Evolutionary conservation across 2,888 invertebrate species (phyloP).

Genomic region (Dicycla oo): DNA sequence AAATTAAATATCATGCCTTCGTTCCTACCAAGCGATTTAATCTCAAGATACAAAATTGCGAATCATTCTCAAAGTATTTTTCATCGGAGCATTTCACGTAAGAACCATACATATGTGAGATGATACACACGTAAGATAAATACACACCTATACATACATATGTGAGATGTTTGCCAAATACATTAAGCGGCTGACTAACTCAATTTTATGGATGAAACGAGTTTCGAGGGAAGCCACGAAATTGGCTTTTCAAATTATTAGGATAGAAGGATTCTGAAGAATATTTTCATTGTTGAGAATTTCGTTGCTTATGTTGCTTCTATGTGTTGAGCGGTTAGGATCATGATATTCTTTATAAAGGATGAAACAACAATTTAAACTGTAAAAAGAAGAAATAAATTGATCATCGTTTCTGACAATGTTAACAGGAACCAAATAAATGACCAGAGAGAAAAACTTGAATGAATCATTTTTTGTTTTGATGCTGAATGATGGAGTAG

Average conservation of each 20-base stretch:
- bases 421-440: no score
- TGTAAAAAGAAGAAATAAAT: not conserved
- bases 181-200: slow-evolving; percentile 82
- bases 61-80: slow-evolving; percentile 52
- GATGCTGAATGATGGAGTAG: not conserved
- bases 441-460: not conserved
- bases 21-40: slow-evolving; percentile 50
- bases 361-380: not conserved
- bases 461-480: not conserved
- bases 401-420: no score
- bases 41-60: slow-evolving; percentile 56
- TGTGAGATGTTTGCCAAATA: slow-evolving; percentile 80
- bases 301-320: slow-evolving; percentile 30
- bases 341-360: not conserved
- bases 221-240: slow-evolving; percentile 71
- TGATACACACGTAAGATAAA: no score
- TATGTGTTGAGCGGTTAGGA: not conserved
- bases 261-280: slow-evolving; percentile 66
- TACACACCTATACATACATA: slow-evolving; percentile 1
- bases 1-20: slow-evolving; percentile 49
- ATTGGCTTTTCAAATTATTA: slow-evolving; percentile 76
- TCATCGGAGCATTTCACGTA: slow-evolving; percentile 43
- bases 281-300: slow-evolving; percentile 63
- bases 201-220: slow-evolving; percentile 83
- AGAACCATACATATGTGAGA: not conserved